Evolutionary conservation across 2,888 invertebrate genomes (phyloP).

Genomic region (Ernsta delagoae): DNA sequence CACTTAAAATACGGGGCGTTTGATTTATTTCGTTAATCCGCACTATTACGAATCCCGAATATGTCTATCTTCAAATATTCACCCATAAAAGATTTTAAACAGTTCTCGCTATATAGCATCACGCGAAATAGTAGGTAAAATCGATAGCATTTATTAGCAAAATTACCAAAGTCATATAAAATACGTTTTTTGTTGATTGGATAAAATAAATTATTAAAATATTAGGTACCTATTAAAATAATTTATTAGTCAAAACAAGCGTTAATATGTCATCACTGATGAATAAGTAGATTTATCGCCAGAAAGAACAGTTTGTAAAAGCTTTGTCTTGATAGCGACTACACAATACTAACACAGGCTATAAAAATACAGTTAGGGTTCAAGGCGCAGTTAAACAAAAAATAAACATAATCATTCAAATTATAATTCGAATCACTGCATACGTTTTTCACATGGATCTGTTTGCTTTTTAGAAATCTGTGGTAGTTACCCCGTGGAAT

Average conservation of each 20-base stretch:
- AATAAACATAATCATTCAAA: constrained; percentile 2
- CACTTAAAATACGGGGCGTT: too few relatives aligned
- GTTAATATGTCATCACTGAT: constrained; percentile 1
- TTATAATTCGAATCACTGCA: neutral
- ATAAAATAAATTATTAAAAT: neutral
- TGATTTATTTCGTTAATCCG: too few relatives aligned
- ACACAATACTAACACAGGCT: constrained; percentile 17
- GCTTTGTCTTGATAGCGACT: constrained; percentile 24
- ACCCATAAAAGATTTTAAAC: too few relatives aligned
- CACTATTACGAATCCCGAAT: too few relatives aligned
- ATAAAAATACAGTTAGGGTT: constrained; percentile 48
- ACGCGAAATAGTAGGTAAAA: too few relatives aligned
- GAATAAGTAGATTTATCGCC: neutral
- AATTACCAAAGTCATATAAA: too few relatives aligned
- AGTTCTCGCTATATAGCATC: too few relatives aligned
- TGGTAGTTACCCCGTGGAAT: too few relatives aligned
- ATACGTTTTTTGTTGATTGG: too few relatives aligned
- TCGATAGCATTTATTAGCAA: too few relatives aligned
- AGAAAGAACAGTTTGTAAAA: constrained; percentile 7
- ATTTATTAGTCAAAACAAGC: neutral
- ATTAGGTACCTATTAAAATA: constrained; percentile 16
- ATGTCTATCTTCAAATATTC: too few relatives aligned
- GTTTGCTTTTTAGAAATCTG: neutral
- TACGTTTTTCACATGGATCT: neutral
- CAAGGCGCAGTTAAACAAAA: constrained; percentile 29